Conservation (phyloP, 1,140 invertebrate species). For the Metaphire vulgaris region DNA sequence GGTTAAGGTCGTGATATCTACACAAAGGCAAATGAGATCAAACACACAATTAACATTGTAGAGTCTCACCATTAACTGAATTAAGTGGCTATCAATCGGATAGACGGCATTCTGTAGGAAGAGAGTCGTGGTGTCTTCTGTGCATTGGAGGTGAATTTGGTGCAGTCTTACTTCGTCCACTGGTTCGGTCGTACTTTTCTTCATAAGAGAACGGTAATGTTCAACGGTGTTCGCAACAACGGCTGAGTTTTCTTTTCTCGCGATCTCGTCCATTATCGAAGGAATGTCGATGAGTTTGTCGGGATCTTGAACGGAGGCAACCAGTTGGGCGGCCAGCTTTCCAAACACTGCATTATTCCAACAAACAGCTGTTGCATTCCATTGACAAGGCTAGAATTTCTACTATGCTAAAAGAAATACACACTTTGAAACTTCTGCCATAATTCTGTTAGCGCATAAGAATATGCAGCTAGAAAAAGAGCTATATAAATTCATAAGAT, state of each 20-base stretch:
- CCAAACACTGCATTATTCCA: neutral
- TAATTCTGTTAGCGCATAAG: too few relatives aligned
- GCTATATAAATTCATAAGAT: too few relatives aligned
- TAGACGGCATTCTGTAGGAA: neutral
- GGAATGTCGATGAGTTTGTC: neutral
- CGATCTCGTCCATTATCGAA: neutral
- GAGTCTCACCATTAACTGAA: neutral
- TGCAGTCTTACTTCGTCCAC: neutral
- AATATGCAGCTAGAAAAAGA: too few relatives aligned
- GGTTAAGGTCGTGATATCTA: neutral
- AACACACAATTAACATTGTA: neutral
- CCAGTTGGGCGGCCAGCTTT: neutral
- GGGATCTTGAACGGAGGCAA: neutral
- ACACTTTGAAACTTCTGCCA: too few relatives aligned
- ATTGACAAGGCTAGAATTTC: too few relatives aligned
- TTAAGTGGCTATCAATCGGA: neutral
- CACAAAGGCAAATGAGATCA: neutral
- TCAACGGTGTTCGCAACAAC: neutral
- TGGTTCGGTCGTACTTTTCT: neutral
- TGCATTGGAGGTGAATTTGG: neutral
- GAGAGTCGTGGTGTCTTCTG: neutral
- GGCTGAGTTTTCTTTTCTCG: neutral
- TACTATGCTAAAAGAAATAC: too few relatives aligned
- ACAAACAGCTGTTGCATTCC: too few relatives aligned
- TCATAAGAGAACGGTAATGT: neutral